These are phyloP conservation scores for Centropyge bicolor DNA, from an alignment of 2,797 vertebrate genomes.

Conservation along the genomic window DNA sequence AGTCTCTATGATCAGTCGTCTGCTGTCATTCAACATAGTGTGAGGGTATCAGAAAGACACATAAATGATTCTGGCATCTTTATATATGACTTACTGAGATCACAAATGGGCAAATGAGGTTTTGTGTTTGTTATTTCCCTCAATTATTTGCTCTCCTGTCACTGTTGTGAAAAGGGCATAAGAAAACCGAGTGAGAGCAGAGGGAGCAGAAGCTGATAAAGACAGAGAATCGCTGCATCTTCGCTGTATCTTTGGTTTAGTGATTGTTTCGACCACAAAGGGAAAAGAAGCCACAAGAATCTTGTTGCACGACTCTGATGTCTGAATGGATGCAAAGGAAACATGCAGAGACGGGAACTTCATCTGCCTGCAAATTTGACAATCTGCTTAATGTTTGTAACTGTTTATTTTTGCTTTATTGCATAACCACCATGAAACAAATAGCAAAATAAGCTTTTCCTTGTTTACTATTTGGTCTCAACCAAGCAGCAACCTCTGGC, in stretches of 20 bases:
- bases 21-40: not conserved
- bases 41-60: not conserved
- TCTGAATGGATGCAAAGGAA: not conserved
- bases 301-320: too few species aligned
- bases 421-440: too few species aligned
- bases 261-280: not conserved
- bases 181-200: not conserved
- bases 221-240: not conserved
- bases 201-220: not conserved
- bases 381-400: too few species aligned
- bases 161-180: not conserved
- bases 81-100: not conserved
- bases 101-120: conserved; percentile 8
- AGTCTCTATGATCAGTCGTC: not conserved
- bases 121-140: not conserved
- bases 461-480: too few species aligned
- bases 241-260: not conserved
- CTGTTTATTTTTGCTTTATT: too few species aligned
- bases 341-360: not conserved
- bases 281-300: not conserved
- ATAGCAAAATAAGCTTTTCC: too few species aligned
- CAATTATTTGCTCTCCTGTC: not conserved
- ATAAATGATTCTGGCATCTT: not conserved
- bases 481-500: too few species aligned
- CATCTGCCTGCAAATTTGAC: not conserved